A percentile compares a stretch with the other conserved stretches of the same genome.
Conservation (phyloP, 23 tunicate species). For the Ascidia mentula region DNA sequence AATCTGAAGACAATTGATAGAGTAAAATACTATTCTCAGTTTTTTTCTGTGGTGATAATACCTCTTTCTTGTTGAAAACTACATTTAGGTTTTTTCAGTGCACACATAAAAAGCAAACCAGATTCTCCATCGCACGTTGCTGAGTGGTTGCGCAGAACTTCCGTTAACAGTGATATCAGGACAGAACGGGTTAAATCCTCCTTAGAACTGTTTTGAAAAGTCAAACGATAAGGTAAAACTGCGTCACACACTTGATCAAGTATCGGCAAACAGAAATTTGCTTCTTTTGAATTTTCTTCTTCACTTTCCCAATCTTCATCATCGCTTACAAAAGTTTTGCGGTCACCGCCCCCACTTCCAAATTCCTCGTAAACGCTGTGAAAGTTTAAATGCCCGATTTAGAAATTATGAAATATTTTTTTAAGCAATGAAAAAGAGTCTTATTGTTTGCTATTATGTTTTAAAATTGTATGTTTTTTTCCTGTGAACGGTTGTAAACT, state of each 20-base stretch:
- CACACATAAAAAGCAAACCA: conserved; percentile 3
- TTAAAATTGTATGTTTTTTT: background rate
- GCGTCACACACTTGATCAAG: conserved; percentile 40
- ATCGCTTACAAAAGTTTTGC: background rate
- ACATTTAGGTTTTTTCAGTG: conserved; percentile 10
- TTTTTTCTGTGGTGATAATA: too few relatives aligned
- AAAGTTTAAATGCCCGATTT: background rate
- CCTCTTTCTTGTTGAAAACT: background rate
- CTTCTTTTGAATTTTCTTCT: background rate
- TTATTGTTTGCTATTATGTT: background rate
- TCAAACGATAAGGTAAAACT: conserved; percentile 22
- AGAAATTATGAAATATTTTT: background rate
- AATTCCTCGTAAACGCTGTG: background rate
- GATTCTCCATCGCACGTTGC: conserved; percentile 1
- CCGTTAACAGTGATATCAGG: background rate
- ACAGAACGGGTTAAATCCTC: background rate
- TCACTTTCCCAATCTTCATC: conserved; percentile 21
- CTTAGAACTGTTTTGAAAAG: background rate
- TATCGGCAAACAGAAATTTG: background rate
- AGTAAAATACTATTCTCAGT: too few relatives aligned
- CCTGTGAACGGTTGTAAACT: background rate
- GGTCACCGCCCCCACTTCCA: conserved; percentile 7
- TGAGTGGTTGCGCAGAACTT: background rate
- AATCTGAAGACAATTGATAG: background rate
- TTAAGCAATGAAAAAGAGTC: background rate